These are phyloP conservation scores for Flexamia atlantica DNA, from an alignment of 2,888 invertebrate species.

Conservation along the genomic window DNA sequence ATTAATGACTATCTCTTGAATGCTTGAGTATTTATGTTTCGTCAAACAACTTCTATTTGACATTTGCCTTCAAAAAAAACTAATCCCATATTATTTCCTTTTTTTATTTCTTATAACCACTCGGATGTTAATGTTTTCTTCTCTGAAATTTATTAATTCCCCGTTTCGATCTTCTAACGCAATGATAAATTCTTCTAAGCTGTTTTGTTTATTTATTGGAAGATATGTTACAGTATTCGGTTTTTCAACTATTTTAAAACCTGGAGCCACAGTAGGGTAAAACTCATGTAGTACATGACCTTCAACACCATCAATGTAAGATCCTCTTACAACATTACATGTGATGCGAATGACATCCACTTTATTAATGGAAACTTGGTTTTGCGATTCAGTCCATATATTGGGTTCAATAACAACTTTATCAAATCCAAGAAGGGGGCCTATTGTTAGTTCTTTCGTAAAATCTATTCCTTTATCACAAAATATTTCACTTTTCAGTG, in stretches of 20 bases:
- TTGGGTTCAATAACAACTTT: slow-evolving; percentile 6
- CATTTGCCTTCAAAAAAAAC: neutral
- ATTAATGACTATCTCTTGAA: neutral
- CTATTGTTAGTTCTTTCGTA: neutral
- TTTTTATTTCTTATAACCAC: neutral
- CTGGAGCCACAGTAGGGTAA: slow-evolving; percentile 32
- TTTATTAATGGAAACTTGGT: slow-evolving; percentile 41
- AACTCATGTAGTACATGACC: slow-evolving; percentile 40
- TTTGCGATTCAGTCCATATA: slow-evolving; percentile 1
- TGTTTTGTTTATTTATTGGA: slow-evolving; percentile 33
- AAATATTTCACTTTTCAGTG: slow-evolving; percentile 35
- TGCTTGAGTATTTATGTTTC: neutral
- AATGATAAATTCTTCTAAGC: slow-evolving; percentile 6
- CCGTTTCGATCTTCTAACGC: slow-evolving; percentile 13
- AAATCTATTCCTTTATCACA: slow-evolving; percentile 23
- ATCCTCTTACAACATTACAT: slow-evolving; percentile 32
- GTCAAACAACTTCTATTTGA: neutral
- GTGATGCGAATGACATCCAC: slow-evolving; percentile 17
- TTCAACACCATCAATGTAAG: slow-evolving; percentile 45
- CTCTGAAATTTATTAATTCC: slow-evolving; percentile 24
- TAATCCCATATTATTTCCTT: neutral
- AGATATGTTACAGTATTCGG: slow-evolving; percentile 26
- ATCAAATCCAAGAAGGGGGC: slow-evolving; percentile 2
- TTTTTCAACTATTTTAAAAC: slow-evolving; percentile 39
- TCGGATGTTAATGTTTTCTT: slow-evolving; percentile 1